phyloP scores from a whole-genome alignment of 2,113 vertebrate species.

The Pogonocichla stellata region DNA sequence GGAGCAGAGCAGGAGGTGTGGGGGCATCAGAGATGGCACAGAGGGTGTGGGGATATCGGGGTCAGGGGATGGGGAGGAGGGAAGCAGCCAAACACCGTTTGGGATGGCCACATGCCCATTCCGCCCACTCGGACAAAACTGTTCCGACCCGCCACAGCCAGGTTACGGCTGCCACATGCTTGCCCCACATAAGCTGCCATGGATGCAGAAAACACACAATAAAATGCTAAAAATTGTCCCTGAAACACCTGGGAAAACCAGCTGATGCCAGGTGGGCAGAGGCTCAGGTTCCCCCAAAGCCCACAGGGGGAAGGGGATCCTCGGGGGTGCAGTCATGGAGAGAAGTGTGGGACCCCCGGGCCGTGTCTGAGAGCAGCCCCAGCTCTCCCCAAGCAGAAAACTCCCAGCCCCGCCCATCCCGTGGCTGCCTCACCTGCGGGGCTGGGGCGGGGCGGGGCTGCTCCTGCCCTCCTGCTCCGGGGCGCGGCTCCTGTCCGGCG shows the following conservation, averaged over 20 bases:
- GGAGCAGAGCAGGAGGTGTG: not conserved
- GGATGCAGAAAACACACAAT: not conserved
- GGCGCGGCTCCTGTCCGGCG: not conserved
- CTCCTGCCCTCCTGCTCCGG: not conserved
- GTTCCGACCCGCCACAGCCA: not conserved
- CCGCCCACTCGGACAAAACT: not conserved
- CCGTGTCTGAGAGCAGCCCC: not conserved
- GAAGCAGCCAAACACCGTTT: fast-evolving
- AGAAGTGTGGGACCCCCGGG: not conserved
- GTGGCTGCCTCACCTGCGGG: constrained; percentile 34
- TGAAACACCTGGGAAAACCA: not conserved
- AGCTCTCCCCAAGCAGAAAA: no score
- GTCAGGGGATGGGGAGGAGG: not conserved
- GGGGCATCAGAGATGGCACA: not conserved
- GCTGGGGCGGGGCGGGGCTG: fast-evolving
- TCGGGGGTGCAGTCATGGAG: fast-evolving
- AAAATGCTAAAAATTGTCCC: not conserved
- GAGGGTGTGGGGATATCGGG: no score
- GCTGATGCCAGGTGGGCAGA: not conserved
- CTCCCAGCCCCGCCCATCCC: fast-evolving
- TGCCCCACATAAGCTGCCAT: fast-evolving
- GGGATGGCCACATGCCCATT: fast-evolving
- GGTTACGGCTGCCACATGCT: not conserved
- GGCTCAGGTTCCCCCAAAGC: not conserved
- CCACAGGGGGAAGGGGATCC: not conserved